Conservation (phyloP, 2,888 invertebrate species). For the Papilio protenor region DNA sequence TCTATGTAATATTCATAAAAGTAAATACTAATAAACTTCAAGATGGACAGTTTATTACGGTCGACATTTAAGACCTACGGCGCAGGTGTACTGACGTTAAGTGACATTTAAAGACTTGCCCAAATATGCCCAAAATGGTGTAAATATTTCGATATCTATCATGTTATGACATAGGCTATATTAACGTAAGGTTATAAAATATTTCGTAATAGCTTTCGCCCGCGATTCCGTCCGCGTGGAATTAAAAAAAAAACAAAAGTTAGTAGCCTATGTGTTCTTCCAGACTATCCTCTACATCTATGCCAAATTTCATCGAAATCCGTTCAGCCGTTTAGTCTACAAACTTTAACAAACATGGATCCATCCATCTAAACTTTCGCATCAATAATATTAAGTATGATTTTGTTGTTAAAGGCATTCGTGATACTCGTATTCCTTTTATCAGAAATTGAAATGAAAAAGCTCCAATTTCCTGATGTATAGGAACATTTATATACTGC, state of each 20-base stretch:
- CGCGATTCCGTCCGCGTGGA: too few relatives aligned
- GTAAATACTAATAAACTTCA: constrained; percentile 20
- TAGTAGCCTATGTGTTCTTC: too few relatives aligned
- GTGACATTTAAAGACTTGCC: constrained; percentile 11
- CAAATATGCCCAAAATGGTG: background rate
- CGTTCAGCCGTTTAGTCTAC: too few relatives aligned
- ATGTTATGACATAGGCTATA: background rate
- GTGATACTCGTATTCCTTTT: background rate
- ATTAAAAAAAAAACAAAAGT: too few relatives aligned
- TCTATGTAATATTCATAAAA: background rate
- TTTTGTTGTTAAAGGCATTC: background rate
- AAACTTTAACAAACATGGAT: too few relatives aligned
- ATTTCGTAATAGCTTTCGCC: background rate
- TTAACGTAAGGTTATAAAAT: background rate
- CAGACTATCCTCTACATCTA: too few relatives aligned
- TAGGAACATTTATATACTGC: constrained; percentile 38
- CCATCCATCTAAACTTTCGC: too few relatives aligned
- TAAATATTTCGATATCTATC: background rate
- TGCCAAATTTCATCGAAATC: too few relatives aligned
- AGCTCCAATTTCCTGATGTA: constrained; percentile 20
- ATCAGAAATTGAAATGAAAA: constrained; percentile 8
- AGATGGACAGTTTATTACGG: constrained; percentile 20
- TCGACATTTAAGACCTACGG: constrained; percentile 4
- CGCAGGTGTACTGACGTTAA: constrained; percentile 19
- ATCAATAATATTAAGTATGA: too few relatives aligned